These are phyloP conservation scores for Hydra vulgaris DNA, from an alignment of 30 jellyfish, hydroid and myxozoan genomes.

Conservation along the genomic window DNA sequence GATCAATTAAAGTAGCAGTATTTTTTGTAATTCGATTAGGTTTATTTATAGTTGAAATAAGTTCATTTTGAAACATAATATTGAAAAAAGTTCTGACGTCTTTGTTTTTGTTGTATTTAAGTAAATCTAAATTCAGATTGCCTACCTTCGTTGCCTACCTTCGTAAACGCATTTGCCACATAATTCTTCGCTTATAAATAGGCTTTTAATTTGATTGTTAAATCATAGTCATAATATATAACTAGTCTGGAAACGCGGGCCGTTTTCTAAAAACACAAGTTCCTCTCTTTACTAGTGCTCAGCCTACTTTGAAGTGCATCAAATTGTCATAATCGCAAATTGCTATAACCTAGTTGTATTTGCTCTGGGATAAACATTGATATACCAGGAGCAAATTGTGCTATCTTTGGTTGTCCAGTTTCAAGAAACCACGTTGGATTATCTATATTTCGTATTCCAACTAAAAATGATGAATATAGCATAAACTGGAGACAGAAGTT, in stretches of 20 bases:
- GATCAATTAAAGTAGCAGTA: no score
- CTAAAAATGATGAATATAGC: constrained; percentile 37
- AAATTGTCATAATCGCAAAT: background rate
- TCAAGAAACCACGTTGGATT: constrained; percentile 35
- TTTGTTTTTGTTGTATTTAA: no score
- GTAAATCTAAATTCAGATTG: no score
- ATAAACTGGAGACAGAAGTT: constrained; percentile 50
- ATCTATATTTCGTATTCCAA: constrained; percentile 45
- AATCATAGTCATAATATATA: background rate
- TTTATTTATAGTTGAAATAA: no score
- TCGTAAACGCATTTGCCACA: no score
- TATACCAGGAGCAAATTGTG: constrained; percentile 74
- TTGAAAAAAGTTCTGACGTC: no score
- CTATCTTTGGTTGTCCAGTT: constrained; percentile 46
- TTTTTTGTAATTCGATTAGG: no score
- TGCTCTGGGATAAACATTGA: background rate
- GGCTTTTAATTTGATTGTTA: no score
- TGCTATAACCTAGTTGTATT: background rate
- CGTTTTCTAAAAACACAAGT: constrained; percentile 4
- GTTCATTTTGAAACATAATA: no score
- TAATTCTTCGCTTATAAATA: no score
- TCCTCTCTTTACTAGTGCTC: constrained; percentile 24
- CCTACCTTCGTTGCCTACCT: no score
- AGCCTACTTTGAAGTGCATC: constrained; percentile 42
- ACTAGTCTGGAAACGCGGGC: background rate